Evolutionary conservation across 2,113 vertebrate species (phyloP).

Genomic region (Bos javanicus): DNA sequence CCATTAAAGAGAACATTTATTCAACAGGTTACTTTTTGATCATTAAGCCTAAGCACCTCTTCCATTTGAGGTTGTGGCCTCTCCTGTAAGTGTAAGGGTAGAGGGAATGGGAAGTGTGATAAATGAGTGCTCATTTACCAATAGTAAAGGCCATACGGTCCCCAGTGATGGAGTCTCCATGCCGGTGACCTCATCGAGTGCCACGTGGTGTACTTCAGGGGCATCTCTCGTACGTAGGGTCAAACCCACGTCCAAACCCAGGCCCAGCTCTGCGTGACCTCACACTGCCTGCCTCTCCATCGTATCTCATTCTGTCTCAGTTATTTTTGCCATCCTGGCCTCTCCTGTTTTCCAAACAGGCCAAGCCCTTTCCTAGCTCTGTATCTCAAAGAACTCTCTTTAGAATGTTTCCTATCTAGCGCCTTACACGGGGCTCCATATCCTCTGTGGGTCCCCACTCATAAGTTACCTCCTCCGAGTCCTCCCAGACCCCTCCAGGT

Average conservation of each 20-base stretch:
- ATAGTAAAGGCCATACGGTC: not conserved
- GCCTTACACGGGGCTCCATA: rapidly evolving
- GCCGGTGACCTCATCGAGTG: not conserved
- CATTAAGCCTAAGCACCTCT: not conserved
- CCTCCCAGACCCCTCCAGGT: not conserved
- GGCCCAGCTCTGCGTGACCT: not conserved
- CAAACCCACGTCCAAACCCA: not conserved
- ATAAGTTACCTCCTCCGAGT: not conserved
- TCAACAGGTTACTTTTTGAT: not conserved
- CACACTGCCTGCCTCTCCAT: not conserved
- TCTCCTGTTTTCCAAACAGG: not conserved
- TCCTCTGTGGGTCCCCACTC: not conserved
- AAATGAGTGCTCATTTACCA: not conserved
- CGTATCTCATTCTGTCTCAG: too few species aligned
- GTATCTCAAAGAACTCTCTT: not conserved
- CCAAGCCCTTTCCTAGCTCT: not conserved
- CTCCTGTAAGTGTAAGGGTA: not conserved
- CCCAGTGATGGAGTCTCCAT: not conserved
- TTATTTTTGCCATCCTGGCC: not conserved
- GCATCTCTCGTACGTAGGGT: not conserved
- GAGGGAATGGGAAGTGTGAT: not conserved
- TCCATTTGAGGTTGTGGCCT: not conserved
- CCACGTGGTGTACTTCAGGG: rapidly evolving
- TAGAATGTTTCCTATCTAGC: not conserved
- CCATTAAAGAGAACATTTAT: not conserved